These are phyloP conservation scores for Sycobia sp. DNA, from an alignment of 1,140 invertebrate species.

Conservation along the genomic window DNA sequence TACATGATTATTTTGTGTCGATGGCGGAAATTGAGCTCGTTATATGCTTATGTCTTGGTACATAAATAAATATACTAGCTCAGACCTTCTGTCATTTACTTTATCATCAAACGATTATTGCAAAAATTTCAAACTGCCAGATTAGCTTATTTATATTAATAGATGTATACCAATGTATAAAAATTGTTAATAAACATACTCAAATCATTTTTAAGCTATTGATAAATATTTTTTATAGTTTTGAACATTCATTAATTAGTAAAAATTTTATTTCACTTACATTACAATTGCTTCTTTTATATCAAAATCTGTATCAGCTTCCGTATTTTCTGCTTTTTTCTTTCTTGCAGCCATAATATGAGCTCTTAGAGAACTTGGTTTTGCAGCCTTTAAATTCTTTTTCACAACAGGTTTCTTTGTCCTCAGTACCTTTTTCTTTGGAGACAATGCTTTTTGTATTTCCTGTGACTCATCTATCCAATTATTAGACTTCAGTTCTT, in stretches of 20 bases:
- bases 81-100: too few relatives aligned
- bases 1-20: too few relatives aligned
- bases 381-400: slow-evolving; percentile 20
- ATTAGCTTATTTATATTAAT: not conserved
- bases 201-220: too few relatives aligned
- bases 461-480: slow-evolving; percentile 62
- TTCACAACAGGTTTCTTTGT: slow-evolving; percentile 28
- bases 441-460: slow-evolving; percentile 37
- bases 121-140: too few relatives aligned
- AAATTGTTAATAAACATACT: too few relatives aligned
- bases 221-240: too few relatives aligned
- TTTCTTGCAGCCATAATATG: slow-evolving; percentile 49
- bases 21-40: too few relatives aligned
- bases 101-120: too few relatives aligned
- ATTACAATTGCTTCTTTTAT: slow-evolving; percentile 11
- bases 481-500: slow-evolving; percentile 56
- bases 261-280: too few relatives aligned
- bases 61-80: too few relatives aligned
- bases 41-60: too few relatives aligned
- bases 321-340: slow-evolving; percentile 36
- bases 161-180: not conserved
- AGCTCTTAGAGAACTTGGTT: slow-evolving; percentile 41
- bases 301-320: slow-evolving; percentile 16
- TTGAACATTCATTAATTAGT: too few relatives aligned
- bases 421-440: slow-evolving; percentile 36